Base-by-base conservation (phyloP, 2,113 vertebrate genomes). In the Oxyura jamaicensis region DNA sequence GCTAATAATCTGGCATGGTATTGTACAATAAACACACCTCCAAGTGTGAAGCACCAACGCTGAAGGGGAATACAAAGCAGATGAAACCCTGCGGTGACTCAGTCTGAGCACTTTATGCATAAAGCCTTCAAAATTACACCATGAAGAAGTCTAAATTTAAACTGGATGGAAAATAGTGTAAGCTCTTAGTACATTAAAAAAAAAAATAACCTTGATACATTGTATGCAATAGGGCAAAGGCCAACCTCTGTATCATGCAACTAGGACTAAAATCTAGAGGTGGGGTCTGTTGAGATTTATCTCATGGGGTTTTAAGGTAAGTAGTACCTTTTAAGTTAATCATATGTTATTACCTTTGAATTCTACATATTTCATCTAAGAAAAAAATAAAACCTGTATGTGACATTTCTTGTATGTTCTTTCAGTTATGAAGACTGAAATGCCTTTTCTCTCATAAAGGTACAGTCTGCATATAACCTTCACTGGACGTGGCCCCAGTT, bases 121-220 rank as follows among this genome's bases (percentile, higher is more conserved):
- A 39, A 91, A 76, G 88, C 86, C 69, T 89, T 93, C 55, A 73
- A 46, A 86, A 91, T 68, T 74, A 88, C 75, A 92, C 58, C 84
- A 67, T 5, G 56, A 91, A 92, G 35, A 66, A 84, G 11, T 50
- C 73, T 89, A 92, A 95, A 94, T 91, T 96, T 96, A 95, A 84
- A 63, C 41, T 62, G 46, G 56, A 78, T 18, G 5, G 2, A 28
- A 92, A 86, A 6, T 15, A n/a, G 16, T 22, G 20, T 28, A 79
- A 91, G 81, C 82, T 39, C n/a, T 88, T 72, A 88, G 59, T 23
- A 71, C 10, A 83, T 1, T 3, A 10, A 80, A 33, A 33, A 20
- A 58, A 50, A 83, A 31, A 71, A 52, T 52, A 52, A 6, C 3
- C 6, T 19, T 14, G 8, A 62, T 19, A 46, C 13, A 7, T 5